Evolutionary conservation across 2,113 vertebrate genomes (phyloP).

Genomic region (Fregetta grallaria): DNA sequence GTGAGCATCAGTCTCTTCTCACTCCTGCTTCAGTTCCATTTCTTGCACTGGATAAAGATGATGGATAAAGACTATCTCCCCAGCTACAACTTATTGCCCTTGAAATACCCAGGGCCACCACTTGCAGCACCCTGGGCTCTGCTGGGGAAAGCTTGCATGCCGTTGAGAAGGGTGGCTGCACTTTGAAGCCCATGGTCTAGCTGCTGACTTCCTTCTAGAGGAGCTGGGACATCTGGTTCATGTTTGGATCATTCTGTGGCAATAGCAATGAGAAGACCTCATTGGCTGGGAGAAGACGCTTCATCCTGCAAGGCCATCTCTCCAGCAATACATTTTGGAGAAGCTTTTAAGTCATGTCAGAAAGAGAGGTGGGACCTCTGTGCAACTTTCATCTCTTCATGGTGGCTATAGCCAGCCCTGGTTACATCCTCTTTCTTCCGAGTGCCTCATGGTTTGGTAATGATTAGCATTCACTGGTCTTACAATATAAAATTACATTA

Average conservation of each 20-base stretch:
- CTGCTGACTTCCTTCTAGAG: not conserved
- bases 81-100: not conserved
- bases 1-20: not conserved
- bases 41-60: not conserved
- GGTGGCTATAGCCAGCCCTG: not conserved
- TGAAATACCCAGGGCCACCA: not conserved
- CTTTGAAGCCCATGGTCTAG: not conserved
- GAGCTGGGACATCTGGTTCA: not conserved
- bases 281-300: not conserved
- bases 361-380: not conserved
- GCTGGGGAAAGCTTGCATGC: not conserved
- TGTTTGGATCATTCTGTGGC: not conserved
- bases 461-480: not conserved
- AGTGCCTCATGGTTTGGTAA: not conserved
- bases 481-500: not conserved
- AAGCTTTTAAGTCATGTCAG: not conserved
- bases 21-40: not conserved
- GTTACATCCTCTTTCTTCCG: not conserved
- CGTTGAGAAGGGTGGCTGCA: not conserved
- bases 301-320: not conserved
- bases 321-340: not conserved
- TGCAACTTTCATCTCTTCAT: not conserved
- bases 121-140: not conserved
- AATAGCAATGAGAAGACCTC: not conserved
- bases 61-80: not conserved